These are phyloP conservation scores for Malurus alboscapulatus DNA, from an alignment of 2,113 vertebrate species.

Conservation along the genomic window DNA sequence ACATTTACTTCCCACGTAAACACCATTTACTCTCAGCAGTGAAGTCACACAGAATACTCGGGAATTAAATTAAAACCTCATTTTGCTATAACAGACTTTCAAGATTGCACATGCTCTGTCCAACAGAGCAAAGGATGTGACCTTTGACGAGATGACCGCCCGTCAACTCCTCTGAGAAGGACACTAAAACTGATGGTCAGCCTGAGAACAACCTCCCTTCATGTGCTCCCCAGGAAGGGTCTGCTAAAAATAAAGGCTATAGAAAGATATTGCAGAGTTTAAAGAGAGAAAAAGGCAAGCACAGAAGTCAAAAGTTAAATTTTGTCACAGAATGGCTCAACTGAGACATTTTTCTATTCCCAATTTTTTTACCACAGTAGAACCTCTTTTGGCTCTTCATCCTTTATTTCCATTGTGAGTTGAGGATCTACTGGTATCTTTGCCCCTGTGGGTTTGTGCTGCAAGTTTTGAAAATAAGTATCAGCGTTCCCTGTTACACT, in stretches of 20 bases:
- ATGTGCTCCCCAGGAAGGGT: neutral
- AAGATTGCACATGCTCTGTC: neutral
- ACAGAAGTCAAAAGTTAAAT: neutral
- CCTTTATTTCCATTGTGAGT: neutral
- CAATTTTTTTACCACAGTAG: neutral
- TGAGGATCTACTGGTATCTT: neutral
- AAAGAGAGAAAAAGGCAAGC: neutral
- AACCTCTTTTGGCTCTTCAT: neutral
- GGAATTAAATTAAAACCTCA: constrained; percentile 38
- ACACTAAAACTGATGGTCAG: neutral
- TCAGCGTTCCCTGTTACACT: neutral
- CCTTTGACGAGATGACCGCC: neutral
- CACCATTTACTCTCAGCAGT: neutral
- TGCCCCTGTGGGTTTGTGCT: neutral
- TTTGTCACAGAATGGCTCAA: fast-evolving
- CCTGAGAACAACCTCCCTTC: neutral
- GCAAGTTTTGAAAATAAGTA: neutral
- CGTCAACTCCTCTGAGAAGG: neutral
- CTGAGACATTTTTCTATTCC: neutral
- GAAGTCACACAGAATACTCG: neutral
- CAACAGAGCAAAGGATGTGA: neutral
- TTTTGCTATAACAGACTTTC: neutral
- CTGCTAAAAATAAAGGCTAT: neutral
- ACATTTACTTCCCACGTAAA: neutral
- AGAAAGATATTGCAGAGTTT: neutral